Conservation (phyloP, 2,888 invertebrate genomes). For the Eupeodes luniger region DNA sequence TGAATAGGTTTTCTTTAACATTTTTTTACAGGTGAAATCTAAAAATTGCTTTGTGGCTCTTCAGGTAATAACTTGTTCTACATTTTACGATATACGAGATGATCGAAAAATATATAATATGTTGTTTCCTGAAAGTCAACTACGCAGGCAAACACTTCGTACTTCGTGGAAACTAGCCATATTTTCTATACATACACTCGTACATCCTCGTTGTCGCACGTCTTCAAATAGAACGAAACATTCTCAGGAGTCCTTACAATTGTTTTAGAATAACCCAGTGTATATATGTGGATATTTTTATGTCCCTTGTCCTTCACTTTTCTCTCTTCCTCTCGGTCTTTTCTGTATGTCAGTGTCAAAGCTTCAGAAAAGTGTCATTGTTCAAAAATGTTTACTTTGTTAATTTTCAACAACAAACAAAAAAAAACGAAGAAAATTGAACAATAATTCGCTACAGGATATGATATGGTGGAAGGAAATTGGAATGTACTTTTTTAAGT, state of each 20-base stretch:
- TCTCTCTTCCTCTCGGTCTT: not conserved
- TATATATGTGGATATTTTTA: constrained; percentile 12
- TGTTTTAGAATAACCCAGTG: not conserved
- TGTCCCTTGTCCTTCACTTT: not conserved
- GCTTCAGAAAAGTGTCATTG: constrained; percentile 32
- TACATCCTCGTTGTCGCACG: no score
- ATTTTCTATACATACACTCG: not conserved
- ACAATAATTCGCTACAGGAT: not conserved
- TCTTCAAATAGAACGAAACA: constrained; percentile 29
- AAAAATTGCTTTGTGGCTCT: constrained; percentile 34
- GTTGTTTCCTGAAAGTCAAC: constrained; percentile 65
- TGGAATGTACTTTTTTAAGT: constrained; percentile 11
- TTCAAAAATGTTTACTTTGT: constrained; percentile 26
- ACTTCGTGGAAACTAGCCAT: not conserved
- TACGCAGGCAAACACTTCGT: constrained; percentile 14
- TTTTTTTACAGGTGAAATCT: not conserved
- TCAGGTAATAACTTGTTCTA: constrained; percentile 70
- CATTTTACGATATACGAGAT: constrained; percentile 75
- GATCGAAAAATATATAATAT: constrained; percentile 72
- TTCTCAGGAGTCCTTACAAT: constrained; percentile 1
- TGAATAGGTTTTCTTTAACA: no score
- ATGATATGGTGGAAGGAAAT: constrained; percentile 18
- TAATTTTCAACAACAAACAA: constrained; percentile 6
- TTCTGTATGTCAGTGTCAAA: constrained; percentile 10
- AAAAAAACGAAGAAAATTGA: constrained; percentile 2